These are phyloP conservation scores for Saccostrea glomerata DNA, from an alignment of 1,140 invertebrate genomes.

Conservation along the genomic window DNA sequence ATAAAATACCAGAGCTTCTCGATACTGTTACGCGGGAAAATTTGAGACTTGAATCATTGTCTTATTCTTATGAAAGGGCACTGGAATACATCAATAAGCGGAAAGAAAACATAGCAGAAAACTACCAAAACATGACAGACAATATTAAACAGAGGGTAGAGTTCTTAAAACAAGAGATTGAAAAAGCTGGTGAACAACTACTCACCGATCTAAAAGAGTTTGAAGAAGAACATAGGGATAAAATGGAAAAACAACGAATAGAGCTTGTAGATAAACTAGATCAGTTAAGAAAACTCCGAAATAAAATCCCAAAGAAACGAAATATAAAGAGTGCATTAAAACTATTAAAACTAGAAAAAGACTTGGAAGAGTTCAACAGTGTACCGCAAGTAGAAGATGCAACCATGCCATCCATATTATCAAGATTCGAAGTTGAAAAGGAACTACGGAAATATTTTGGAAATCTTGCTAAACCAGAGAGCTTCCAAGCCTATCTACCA, in stretches of 20 bases:
- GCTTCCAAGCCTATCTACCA: background rate
- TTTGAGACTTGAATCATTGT: background rate
- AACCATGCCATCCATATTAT: background rate
- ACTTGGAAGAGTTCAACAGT: background rate
- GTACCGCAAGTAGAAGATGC: background rate
- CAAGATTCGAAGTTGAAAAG: background rate
- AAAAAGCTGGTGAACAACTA: background rate
- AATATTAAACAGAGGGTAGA: background rate
- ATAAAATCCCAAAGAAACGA: background rate
- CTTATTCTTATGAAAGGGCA: background rate
- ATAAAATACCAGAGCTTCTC: background rate
- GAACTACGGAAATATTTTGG: background rate
- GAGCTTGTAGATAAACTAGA: background rate
- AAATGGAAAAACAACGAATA: background rate
- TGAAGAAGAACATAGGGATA: background rate
- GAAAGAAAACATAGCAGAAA: background rate
- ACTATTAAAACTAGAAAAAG: background rate
- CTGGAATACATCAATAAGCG: background rate
- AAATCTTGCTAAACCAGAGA: background rate
- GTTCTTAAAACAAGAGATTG: background rate
- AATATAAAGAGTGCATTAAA: background rate
- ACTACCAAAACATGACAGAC: background rate
- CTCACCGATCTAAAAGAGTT: background rate
- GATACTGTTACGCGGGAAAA: background rate
- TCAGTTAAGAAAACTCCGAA: background rate